Evolutionary conservation across 64 coral and sea anemone genomes (phyloP).

Genomic region (Montipora foliosa): DNA sequence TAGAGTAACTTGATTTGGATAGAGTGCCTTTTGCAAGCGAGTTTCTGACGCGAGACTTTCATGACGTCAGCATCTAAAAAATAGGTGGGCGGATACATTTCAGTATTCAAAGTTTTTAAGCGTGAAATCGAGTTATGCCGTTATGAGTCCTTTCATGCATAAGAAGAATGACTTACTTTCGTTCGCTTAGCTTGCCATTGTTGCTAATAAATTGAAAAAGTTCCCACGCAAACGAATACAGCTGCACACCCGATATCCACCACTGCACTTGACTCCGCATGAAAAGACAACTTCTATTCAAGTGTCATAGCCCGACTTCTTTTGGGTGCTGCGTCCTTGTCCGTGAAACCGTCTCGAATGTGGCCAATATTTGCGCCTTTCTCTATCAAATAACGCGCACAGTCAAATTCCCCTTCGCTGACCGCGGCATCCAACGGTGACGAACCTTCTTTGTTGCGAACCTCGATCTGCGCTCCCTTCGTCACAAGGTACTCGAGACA

Average conservation of each 20-base stretch:
- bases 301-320: background rate
- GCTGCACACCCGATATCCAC: background rate
- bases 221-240: background rate
- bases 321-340: background rate
- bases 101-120: no score
- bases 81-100: no score
- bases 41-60: background rate
- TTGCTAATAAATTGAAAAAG: no score
- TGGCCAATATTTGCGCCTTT: slow-evolving; percentile 80
- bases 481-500: slow-evolving; percentile 76
- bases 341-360: slow-evolving; percentile 79
- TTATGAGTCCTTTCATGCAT: background rate
- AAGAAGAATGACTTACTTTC: background rate
- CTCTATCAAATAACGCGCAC: slow-evolving; percentile 78
- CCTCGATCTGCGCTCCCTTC: slow-evolving; percentile 73
- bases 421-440: slow-evolving; percentile 83
- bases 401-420: slow-evolving; percentile 87
- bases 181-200: background rate
- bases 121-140: background rate
- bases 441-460: slow-evolving; percentile 65
- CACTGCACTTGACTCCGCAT: background rate
- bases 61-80: no score
- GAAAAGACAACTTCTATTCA: background rate
- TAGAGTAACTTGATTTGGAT: background rate
- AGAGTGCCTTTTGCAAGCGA: background rate